A percentile compares a stretch with the other conserved stretches of the same genome.
Evolutionary conservation across 2,888 invertebrate genomes (phyloP).

Genomic region (Chirona hameri): DNA sequence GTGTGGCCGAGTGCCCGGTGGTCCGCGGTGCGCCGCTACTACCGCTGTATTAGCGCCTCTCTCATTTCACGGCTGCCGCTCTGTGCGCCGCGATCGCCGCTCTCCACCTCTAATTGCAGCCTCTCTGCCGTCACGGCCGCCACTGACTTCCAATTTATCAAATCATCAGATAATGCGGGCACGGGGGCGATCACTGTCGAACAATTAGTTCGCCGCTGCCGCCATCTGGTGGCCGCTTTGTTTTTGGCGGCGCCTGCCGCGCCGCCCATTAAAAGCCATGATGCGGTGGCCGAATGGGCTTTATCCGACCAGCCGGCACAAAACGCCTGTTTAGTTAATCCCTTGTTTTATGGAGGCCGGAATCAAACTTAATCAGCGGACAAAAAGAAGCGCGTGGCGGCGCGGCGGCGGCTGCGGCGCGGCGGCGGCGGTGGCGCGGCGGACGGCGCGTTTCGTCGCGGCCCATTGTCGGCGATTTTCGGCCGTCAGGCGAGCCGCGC

Average conservation of each 20-base stretch:
- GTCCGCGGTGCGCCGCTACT: too few species aligned
- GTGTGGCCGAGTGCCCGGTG: too few species aligned
- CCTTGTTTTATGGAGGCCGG: constrained; percentile 28
- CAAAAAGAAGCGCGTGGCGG: not conserved
- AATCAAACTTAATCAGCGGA: constrained; percentile 26
- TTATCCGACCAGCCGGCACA: constrained; percentile 11
- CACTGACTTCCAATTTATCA: constrained; percentile 2
- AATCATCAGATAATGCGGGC: constrained; percentile 23
- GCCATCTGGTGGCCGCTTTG: not conserved
- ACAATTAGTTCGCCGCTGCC: not conserved
- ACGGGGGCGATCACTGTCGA: not conserved
- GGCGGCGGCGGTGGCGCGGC: not conserved
- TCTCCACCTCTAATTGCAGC: constrained; percentile 2
- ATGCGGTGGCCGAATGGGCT: not conserved
- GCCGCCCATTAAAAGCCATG: not conserved
- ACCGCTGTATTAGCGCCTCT: too few species aligned
- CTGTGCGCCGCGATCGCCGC: not conserved
- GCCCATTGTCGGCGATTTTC: not conserved
- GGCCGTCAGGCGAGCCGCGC: not conserved
- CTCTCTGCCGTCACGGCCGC: not conserved
- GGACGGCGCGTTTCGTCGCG: not conserved
- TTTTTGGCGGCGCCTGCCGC: not conserved
- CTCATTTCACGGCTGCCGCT: not conserved
- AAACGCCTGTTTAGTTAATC: constrained; percentile 25
- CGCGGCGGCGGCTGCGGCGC: constrained; percentile 49